Conservation (phyloP, 1,140 invertebrate genomes). For the Zaprionus lachaisei region DNA sequence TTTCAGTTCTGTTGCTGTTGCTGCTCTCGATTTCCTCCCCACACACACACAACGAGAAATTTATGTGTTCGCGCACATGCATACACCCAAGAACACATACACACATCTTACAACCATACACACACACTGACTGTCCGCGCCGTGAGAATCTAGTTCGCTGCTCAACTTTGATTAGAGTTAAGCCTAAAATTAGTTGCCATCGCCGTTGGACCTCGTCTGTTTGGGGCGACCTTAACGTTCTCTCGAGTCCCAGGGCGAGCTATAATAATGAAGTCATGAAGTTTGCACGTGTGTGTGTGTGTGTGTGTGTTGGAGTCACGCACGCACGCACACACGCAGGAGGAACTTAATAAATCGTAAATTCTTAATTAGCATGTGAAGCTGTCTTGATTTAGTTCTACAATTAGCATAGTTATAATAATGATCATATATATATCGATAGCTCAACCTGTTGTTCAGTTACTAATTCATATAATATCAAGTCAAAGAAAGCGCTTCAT, state of each 20-base stretch:
- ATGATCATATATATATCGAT: not conserved
- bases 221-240: slow-evolving; percentile 33
- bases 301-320: too few relatives aligned
- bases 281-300: not conserved
- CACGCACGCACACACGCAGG: slow-evolving; percentile 7
- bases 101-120: not conserved
- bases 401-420: slow-evolving; percentile 34
- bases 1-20: not conserved
- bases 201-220: slow-evolving; percentile 43
- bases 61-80: slow-evolving; percentile 16
- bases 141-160: slow-evolving; percentile 60
- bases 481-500: not conserved
- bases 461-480: slow-evolving; percentile 30
- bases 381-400: slow-evolving; percentile 31
- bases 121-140: slow-evolving; percentile 1
- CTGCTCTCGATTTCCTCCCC: not conserved
- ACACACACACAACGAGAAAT: slow-evolving; percentile 2
- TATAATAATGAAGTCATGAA: slow-evolving; percentile 50
- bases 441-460: not conserved
- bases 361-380: slow-evolving; percentile 45
- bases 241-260: not conserved
- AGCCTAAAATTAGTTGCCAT: slow-evolving; percentile 75
- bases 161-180: slow-evolving; percentile 78
- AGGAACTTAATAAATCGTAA: slow-evolving; percentile 21
- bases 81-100: slow-evolving; percentile 3